Evolutionary conservation across 2,797 vertebrate species (phyloP), one percentile per base, ranked within the genome.

Genomic region (Malurus splendens): DNA sequence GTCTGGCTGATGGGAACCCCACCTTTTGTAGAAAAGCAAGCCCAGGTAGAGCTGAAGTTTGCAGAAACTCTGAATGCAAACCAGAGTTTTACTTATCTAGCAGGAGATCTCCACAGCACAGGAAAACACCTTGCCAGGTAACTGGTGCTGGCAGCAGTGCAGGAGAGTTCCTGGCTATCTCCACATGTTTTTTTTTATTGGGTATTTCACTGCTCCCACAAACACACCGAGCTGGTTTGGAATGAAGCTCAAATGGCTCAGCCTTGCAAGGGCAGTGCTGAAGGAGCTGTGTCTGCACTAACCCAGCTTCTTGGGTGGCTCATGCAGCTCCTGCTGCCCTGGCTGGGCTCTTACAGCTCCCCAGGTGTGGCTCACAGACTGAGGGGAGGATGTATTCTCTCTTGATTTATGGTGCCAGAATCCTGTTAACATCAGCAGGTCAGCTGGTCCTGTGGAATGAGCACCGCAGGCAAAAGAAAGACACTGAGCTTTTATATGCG

Each of bases 261-360:
- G 65, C 16, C 18, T 50, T 52, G 44, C 17, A 68, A 28, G 1
- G 11, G 42, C 55, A 44, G 51, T 0, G 0, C n/a, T 2, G 36
- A 30, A 28, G 3, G 14, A 72, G 77, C 65, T 47, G 75, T 42
- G 57, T 25, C 44, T 59, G 78, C n/a, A 0, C 33, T 59, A 18
- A n/a, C 18, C 2, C 38, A 6, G 17, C 54, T 71, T 7, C 71
- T 74, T 59, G 86, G 82, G 78, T 74, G 71, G 66, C 30, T 81
- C 12, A 5, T 28, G 47, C 41, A n/a, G 76, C 15, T 44, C 14
- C 56, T 3, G 5, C 72, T 61, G 72, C 68, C 51, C 64, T 72
- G 42, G 59, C 62, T 2, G n/a, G 19, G 70, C 89, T 33, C 15
- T 13, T 5, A 2, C 74, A 11, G 2, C 9, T 28, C n/a, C 59